These are phyloP conservation scores for Labia minor DNA, from an alignment of 2,888 invertebrate genomes.

Conservation along the genomic window DNA sequence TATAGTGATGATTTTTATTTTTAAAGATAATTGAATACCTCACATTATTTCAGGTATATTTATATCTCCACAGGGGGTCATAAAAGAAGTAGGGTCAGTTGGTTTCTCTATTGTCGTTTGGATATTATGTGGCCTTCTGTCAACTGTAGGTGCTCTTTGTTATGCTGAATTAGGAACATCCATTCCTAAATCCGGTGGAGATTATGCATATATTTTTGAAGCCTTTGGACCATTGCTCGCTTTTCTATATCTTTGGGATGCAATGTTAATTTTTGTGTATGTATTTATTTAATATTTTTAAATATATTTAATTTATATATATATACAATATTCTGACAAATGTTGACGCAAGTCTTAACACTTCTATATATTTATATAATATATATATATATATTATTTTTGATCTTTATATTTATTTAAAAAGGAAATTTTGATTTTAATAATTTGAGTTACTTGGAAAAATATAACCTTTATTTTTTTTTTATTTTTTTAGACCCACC, in stretches of 20 bases:
- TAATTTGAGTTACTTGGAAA: too few species aligned
- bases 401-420: too few species aligned
- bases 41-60: conserved; percentile 86
- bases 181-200: conserved; percentile 89
- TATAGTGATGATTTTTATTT: background rate
- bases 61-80: conserved; percentile 88
- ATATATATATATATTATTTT: too few species aligned
- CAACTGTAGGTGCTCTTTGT: conserved; percentile 88
- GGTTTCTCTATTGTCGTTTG: conserved; percentile 81
- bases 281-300: conserved; percentile 34
- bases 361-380: too few species aligned
- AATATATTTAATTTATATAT: background rate
- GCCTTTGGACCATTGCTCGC: conserved; percentile 86
- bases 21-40: background rate
- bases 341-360: background rate
- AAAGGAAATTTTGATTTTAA: too few species aligned
- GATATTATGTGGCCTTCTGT: conserved; percentile 76
- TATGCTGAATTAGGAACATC: conserved; percentile 90
- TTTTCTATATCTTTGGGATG: conserved; percentile 93
- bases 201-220: conserved; percentile 91
- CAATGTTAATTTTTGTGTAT: conserved; percentile 92
- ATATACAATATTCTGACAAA: too few species aligned
- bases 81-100: conserved; percentile 79
- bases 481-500: conserved; percentile 59
- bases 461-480: too few species aligned